Evolutionary conservation across 2,797 vertebrate genomes (phyloP).

Genomic region (Lepilemur ruficaudatus): DNA sequence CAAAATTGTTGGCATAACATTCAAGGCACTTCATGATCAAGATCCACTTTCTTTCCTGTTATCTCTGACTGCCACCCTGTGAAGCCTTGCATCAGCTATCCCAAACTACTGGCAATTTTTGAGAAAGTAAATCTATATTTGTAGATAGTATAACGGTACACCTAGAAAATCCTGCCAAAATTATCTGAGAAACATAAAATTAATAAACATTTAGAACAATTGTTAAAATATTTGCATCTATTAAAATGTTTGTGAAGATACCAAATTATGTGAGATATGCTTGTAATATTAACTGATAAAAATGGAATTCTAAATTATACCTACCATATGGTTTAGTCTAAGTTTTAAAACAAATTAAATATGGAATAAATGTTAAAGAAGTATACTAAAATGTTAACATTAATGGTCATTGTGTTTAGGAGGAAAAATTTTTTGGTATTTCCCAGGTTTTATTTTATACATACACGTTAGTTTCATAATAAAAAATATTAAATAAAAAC

Average conservation of each 20-base stretch:
- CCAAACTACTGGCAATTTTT: background rate
- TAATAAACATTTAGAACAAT: background rate
- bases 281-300: background rate
- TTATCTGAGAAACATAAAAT: background rate
- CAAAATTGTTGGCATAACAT: background rate
- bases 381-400: background rate
- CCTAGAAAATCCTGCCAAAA: background rate
- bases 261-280: background rate
- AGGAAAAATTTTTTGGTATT: background rate
- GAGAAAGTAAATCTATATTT: background rate
- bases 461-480: background rate
- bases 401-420: background rate
- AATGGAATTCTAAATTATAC: background rate
- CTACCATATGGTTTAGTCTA: background rate
- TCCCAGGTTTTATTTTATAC: background rate
- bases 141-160: background rate
- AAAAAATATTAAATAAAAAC: background rate
- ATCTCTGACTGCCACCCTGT: background rate
- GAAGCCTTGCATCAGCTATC: background rate
- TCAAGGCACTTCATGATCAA: background rate
- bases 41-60: background rate
- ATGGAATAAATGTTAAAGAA: background rate
- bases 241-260: background rate
- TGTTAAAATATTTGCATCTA: background rate
- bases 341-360: background rate